Percentiles rank a stretch among this genome's conserved stretches.
phyloP scores from a whole-genome alignment of 92 coral and sea anemone genomes.

The Phymanthus crucifer region DNA sequence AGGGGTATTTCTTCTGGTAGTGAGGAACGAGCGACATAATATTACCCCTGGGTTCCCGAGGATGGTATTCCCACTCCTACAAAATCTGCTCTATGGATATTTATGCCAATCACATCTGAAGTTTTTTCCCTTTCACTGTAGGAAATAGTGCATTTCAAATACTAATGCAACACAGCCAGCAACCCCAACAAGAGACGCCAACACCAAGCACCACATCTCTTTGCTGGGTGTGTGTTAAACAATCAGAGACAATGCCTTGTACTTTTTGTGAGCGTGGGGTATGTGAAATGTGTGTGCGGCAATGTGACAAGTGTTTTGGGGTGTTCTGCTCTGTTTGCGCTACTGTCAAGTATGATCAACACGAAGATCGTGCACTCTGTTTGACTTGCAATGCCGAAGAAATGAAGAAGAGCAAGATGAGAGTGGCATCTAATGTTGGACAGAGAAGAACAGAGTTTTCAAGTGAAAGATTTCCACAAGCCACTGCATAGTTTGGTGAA shows the following conservation, averaged over 20 bases:
- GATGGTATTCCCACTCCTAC: too few relatives aligned
- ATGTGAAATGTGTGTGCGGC: constrained; percentile 92
- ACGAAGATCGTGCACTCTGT: constrained; percentile 78
- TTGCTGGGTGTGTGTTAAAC: constrained; percentile 81
- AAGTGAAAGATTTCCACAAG: constrained; percentile 24
- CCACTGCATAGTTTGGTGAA: constrained; percentile 11
- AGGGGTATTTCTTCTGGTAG: too few relatives aligned
- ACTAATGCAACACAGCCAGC: constrained; percentile 73
- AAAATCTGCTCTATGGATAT: too few relatives aligned
- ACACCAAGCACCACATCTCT: constrained; percentile 8
- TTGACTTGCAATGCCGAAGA: constrained; percentile 78
- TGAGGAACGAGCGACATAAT: too few relatives aligned
- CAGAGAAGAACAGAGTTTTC: constrained; percentile 8
- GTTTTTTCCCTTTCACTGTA: background rate
- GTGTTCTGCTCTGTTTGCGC: constrained; percentile 84
- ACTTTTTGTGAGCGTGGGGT: constrained; percentile 79
- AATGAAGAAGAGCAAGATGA: constrained; percentile 28
- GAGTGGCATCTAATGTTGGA: background rate
- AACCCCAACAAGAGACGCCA: constrained; percentile 30
- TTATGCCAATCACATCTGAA: too few relatives aligned
- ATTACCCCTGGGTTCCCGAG: too few relatives aligned
- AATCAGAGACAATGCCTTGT: constrained; percentile 75
- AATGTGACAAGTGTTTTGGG: constrained; percentile 79
- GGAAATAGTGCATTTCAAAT: constrained; percentile 58
- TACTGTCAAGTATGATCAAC: constrained; percentile 73